Percentiles rank a stretch among this genome's conserved stretches.
phyloP scores from a whole-genome alignment of 2,113 vertebrate species.

The Mobula hypostoma region DNA sequence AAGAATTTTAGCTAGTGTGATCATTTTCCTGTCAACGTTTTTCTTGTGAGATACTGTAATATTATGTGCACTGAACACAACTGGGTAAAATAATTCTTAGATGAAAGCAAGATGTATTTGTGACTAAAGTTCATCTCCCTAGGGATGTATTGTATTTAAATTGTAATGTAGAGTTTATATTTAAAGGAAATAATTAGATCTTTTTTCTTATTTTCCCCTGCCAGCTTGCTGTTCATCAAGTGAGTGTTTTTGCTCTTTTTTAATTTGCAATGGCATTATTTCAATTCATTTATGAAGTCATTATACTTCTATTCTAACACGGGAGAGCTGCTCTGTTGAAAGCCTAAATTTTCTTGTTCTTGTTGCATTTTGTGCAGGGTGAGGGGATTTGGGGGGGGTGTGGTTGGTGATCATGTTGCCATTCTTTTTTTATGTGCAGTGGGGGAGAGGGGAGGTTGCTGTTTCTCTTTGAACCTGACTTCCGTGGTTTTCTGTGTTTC shows the following conservation, averaged over 20 bases:
- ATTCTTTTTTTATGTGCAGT: too few species aligned
- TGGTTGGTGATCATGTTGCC: too few species aligned
- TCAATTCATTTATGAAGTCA: not conserved
- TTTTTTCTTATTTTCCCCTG: not conserved
- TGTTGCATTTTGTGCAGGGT: too few species aligned
- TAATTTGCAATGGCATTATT: not conserved
- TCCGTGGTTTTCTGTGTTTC: too few species aligned
- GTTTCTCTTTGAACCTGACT: too few species aligned
- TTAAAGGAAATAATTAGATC: not conserved
- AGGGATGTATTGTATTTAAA: not conserved
- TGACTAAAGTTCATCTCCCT: not conserved
- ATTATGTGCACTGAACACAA: not conserved
- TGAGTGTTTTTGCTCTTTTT: slow-evolving; percentile 44
- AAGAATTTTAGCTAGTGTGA: not conserved
- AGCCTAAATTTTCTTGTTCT: not conserved
- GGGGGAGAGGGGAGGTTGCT: too few species aligned
- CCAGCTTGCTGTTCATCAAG: slow-evolving; percentile 60
- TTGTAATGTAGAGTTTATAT: not conserved
- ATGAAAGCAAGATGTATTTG: not conserved
- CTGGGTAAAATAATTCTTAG: not conserved
- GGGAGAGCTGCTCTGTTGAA: not conserved
- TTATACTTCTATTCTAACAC: not conserved
- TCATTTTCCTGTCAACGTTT: not conserved
- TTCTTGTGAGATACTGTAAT: not conserved
- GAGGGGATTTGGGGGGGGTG: too few species aligned